A percentile compares a stretch with the other conserved stretches of the same genome.
phyloP scores from a whole-genome alignment of 1,140 invertebrate genomes.

The Phymastichus coffea region DNA sequence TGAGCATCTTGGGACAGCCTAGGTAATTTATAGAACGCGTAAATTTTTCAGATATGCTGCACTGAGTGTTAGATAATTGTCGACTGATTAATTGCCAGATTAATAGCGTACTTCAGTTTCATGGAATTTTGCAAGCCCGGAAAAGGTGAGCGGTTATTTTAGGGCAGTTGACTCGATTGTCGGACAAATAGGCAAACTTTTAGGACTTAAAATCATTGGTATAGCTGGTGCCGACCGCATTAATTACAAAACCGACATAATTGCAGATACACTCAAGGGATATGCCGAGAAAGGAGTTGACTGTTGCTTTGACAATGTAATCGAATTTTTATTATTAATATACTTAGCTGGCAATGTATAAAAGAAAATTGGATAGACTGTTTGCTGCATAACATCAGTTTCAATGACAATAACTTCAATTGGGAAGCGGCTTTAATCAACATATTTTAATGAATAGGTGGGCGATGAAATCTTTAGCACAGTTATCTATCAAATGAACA shows the following conservation, averaged over 20 bases:
- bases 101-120: conserved; percentile 73
- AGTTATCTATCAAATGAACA: conserved; percentile 64
- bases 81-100: conserved; percentile 71
- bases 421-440: no score
- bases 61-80: no score
- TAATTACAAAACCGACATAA: conserved; percentile 68
- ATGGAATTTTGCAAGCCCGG: conserved; percentile 67
- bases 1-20: conserved; percentile 67
- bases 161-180: conserved; percentile 71
- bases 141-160: conserved; percentile 64
- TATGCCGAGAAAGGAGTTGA: conserved; percentile 68
- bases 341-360: not conserved
- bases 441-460: no score
- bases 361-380: not conserved
- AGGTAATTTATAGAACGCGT: conserved; percentile 57
- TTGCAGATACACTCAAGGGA: conserved; percentile 60
- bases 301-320: conserved; percentile 75
- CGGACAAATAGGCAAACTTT: conserved; percentile 71
- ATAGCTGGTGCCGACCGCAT: conserved; percentile 69
- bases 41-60: no score
- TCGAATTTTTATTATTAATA: not conserved
- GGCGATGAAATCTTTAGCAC: conserved; percentile 65
- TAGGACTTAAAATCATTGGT: conserved; percentile 69
- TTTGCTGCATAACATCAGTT: conserved; percentile 1
- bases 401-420: no score